Conservation (phyloP, 2,113 vertebrate species). For the Entosphenus tridentatus region DNA sequence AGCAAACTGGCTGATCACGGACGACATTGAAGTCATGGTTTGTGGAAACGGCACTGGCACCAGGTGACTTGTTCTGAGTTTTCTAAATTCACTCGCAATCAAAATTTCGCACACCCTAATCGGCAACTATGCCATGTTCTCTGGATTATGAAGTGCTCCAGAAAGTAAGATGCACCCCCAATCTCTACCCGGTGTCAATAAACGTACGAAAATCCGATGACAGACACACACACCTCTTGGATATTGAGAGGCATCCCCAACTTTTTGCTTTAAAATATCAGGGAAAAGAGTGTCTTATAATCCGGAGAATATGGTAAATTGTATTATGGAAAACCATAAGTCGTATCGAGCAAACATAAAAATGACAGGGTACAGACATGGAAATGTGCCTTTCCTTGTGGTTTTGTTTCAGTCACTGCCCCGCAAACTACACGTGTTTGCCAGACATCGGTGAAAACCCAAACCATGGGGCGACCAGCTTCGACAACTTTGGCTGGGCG, state of each 20-base stretch:
- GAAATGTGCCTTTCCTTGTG: no score
- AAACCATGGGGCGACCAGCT: conserved; percentile 10
- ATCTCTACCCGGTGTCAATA: not conserved
- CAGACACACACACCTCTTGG: not conserved
- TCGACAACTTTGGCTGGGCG: conserved; percentile 11
- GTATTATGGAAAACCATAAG: not conserved
- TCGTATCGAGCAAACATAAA: not conserved
- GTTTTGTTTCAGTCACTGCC: conserved; percentile 9
- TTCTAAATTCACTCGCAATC: not conserved
- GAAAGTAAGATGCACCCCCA: not conserved
- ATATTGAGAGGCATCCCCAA: not conserved
- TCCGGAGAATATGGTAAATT: not conserved
- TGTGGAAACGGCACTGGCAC: conserved; percentile 11
- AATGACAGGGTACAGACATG: no score
- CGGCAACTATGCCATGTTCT: not conserved
- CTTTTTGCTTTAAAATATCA: not conserved
- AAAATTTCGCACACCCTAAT: not conserved
- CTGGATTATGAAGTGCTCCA: not conserved
- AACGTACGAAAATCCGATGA: not conserved
- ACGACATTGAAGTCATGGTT: conserved; percentile 9
- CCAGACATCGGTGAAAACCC: conserved; percentile 9
- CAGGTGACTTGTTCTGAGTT: conserved; percentile 3
- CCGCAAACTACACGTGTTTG: conserved; percentile 10
- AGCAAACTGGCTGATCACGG: conserved; percentile 9
- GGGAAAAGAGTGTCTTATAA: not conserved